Percentiles rank a stretch among this genome's conserved stretches.
phyloP scores from a whole-genome alignment of 2,113 vertebrate species.

The Anser cygnoides region DNA sequence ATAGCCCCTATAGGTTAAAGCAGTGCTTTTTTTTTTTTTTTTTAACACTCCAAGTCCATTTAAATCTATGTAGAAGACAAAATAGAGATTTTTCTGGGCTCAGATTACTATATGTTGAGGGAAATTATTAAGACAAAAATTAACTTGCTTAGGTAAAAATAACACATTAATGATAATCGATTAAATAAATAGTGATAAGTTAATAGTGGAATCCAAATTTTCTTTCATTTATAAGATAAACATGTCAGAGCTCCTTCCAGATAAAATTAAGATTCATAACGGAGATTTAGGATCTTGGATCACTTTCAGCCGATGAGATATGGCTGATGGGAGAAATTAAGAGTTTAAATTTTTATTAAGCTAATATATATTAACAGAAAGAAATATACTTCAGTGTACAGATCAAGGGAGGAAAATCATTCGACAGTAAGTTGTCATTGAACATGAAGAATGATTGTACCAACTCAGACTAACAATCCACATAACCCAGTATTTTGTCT shows the following conservation, averaged over 20 bases:
- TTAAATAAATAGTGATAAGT: background rate
- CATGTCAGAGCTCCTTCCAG: background rate
- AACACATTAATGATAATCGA: background rate
- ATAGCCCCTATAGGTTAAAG: background rate
- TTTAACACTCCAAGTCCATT: background rate
- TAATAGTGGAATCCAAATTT: background rate
- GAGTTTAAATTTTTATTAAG: conserved; percentile 29
- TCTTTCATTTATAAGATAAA: background rate
- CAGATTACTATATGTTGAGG: background rate
- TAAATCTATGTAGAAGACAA: background rate
- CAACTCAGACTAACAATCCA: background rate
- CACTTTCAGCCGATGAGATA: conserved; percentile 25
- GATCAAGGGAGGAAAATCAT: conserved; percentile 26
- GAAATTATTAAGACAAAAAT: background rate
- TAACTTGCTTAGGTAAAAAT: background rate
- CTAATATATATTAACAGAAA: background rate
- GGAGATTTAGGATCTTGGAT: conserved; percentile 16
- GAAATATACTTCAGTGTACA: background rate
- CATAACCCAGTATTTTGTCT: background rate
- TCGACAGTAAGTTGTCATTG: conserved; percentile 9
- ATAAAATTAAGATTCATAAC: conserved; percentile 16
- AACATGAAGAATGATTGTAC: background rate
- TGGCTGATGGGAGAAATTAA: conserved; percentile 3
- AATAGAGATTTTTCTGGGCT: background rate
- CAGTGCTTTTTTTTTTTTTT: background rate